Percentiles rank a stretch among this genome's conserved stretches.
These are phyloP conservation scores for Bombyx mandarina DNA, from an alignment of 1,140 invertebrate genomes.

Conservation along the genomic window DNA sequence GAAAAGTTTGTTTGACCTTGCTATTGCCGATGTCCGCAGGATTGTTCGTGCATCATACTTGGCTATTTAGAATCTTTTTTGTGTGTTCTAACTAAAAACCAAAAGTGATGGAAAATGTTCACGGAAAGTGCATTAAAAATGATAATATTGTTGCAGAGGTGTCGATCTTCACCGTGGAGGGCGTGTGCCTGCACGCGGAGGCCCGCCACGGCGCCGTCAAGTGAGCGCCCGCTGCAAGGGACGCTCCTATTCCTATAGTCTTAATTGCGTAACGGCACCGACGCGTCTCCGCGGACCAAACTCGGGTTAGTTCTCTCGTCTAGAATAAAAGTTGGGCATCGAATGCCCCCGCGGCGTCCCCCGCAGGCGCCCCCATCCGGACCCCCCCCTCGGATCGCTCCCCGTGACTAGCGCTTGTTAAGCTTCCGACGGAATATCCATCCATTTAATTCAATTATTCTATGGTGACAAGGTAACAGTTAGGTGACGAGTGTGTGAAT, in stretches of 20 bases:
- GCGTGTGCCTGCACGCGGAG: constrained; percentile 82
- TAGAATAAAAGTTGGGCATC: constrained; percentile 39
- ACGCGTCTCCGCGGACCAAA: constrained; percentile 53
- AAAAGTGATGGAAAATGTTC: too few relatives aligned
- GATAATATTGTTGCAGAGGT: constrained; percentile 79
- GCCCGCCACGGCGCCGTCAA: constrained; percentile 49
- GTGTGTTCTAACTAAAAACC: too few relatives aligned
- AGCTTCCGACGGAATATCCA: constrained; percentile 66
- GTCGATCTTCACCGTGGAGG: constrained; percentile 94
- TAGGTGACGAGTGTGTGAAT: constrained; percentile 57
- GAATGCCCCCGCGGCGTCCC: constrained; percentile 29
- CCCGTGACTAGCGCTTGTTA: constrained; percentile 51
- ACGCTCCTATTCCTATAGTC: constrained; percentile 64
- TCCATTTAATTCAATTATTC: constrained; percentile 70
- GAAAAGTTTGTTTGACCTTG: too few relatives aligned
- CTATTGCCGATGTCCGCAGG: too few relatives aligned
- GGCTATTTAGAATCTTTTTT: too few relatives aligned
- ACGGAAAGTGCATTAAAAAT: too few relatives aligned
- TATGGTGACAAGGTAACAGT: constrained; percentile 68
- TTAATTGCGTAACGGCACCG: constrained; percentile 41
- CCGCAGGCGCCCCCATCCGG: constrained; percentile 6
- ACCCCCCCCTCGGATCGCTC: constrained; percentile 23
- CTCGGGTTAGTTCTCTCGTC: constrained; percentile 46
- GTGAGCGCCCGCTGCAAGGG: constrained; percentile 52
- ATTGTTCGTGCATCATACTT: too few relatives aligned